phyloP scores from a whole-genome alignment of 2,797 vertebrate species.

The Bufotes viridis region DNA sequence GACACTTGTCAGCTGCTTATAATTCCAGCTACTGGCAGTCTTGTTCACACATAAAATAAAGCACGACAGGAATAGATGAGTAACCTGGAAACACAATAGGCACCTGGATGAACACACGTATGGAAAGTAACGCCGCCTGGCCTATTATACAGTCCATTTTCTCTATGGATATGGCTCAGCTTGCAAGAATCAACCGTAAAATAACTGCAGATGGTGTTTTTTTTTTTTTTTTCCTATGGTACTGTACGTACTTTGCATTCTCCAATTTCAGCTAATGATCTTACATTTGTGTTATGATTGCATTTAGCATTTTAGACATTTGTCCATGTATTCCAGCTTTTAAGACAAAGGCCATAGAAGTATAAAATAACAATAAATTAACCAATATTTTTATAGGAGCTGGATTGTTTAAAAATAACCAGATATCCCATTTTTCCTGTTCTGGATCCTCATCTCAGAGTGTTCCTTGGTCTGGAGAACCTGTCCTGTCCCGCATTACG shows the following conservation, averaged over 20 bases:
- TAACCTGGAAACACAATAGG: conserved; percentile 69
- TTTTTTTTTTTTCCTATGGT: neutral
- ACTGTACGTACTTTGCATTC: neutral
- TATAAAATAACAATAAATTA: no score
- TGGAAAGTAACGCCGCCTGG: neutral
- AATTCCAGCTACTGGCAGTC: conserved; percentile 72
- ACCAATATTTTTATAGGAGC: no score
- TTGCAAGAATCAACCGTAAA: neutral
- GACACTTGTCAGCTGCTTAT: conserved; percentile 74
- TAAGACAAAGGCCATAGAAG: neutral
- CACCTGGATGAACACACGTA: conserved; percentile 63
- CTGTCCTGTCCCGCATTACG: no score
- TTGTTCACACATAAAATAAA: conserved; percentile 75
- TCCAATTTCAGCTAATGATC: neutral
- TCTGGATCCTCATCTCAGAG: no score
- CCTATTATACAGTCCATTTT: neutral
- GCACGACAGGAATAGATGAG: conserved; percentile 70
- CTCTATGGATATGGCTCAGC: neutral
- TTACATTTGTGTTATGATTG: neutral
- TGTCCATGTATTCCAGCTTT: neutral
- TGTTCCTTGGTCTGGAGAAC: no score
- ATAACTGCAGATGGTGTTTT: neutral
- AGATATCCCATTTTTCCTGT: no score
- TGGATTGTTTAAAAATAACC: no score
- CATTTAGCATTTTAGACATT: neutral